Percentiles rank a stretch among this genome's conserved stretches.
Evolutionary conservation across 2,888 invertebrate genomes (phyloP).

Genomic region (Dryadula phaetusa): DNA sequence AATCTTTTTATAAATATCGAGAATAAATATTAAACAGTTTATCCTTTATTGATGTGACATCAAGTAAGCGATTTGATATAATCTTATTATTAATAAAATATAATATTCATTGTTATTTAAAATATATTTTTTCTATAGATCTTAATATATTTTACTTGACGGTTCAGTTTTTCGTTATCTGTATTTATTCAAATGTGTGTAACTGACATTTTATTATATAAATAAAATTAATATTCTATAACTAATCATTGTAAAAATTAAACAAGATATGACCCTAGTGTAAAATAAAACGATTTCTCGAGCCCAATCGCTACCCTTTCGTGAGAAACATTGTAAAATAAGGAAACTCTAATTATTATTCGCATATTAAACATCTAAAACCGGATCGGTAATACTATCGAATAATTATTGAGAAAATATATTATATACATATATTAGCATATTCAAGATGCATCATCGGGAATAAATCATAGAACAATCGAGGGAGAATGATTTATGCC

Average conservation of each 20-base stretch:
- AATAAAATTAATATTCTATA: conserved; percentile 19
- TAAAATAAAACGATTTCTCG: conserved; percentile 35
- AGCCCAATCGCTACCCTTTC: conserved; percentile 60
- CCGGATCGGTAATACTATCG: conserved; percentile 56
- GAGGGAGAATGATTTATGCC: conserved; percentile 60
- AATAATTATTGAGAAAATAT: conserved; percentile 59
- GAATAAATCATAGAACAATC: conserved; percentile 83
- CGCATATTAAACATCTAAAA: conserved; percentile 74
- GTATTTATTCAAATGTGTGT: neutral
- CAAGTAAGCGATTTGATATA: conserved; percentile 12
- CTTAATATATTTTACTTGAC: neutral
- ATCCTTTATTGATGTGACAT: conserved; percentile 14
- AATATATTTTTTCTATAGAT: neutral
- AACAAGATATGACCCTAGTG: conserved; percentile 36
- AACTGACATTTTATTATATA: neutral
- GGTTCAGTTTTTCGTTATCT: neutral
- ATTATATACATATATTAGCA: conserved; percentile 61
- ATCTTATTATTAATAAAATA: conserved; percentile 20
- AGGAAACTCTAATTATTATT: conserved; percentile 80
- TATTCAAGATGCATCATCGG: conserved; percentile 65
- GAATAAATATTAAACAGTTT: conserved; percentile 24
- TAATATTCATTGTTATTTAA: conserved; percentile 3
- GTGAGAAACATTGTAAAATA: conserved; percentile 75
- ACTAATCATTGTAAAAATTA: conserved; percentile 32
- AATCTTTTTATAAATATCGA: conserved; percentile 28